Evolutionary conservation across 2,888 invertebrate genomes (phyloP), one percentile per base, ranked within the genome.

Genomic region (Lasioglossum zephyrum): DNA sequence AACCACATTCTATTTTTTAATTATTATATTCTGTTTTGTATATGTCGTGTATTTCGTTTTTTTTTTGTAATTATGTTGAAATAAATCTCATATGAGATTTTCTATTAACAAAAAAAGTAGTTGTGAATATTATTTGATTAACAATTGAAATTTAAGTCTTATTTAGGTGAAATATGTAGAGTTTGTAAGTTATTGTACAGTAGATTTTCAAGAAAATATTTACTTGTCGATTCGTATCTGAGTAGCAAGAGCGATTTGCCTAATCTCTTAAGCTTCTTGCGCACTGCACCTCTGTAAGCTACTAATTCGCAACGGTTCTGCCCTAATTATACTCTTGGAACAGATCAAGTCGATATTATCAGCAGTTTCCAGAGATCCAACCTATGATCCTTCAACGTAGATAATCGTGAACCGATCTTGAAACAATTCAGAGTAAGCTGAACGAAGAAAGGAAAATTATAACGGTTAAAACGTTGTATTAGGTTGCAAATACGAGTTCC

Each of bases 291-390:
- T 16, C n/a, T 60, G 49, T 79, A 63, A 86, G 70, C 79, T 73
- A 47, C 53, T 82, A 75, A 31, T 79, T 79, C 36, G 47, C 72
- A 22, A 76, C 77, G 44, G 77, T 76, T 75, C 78, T 81, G 78
- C 44, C 76, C 80, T 87, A 86, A 87, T 82, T 87, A 79, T 57
- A 31, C 74, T 82, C 85, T 63, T 36, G 39, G 63, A 83, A 87
- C 3, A 44, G 60, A 69, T 39, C 3, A n/a, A 16, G 1, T 31
- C 47, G 57, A 77, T 78, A 69, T 36, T 16, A 49, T 72, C 26
- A 60, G 49, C 39, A 22, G 18, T 36, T 39, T 31, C 22, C 22
- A 16, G 36, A 72, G n/a, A 60, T 47, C 39, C 39, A 0, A 18
- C 11, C 70, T 26, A 41, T 22, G 22, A 36, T n/a, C 31, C 66